Conservation (phyloP, 2,888 invertebrate genomes). For the Netelia inedita region DNA sequence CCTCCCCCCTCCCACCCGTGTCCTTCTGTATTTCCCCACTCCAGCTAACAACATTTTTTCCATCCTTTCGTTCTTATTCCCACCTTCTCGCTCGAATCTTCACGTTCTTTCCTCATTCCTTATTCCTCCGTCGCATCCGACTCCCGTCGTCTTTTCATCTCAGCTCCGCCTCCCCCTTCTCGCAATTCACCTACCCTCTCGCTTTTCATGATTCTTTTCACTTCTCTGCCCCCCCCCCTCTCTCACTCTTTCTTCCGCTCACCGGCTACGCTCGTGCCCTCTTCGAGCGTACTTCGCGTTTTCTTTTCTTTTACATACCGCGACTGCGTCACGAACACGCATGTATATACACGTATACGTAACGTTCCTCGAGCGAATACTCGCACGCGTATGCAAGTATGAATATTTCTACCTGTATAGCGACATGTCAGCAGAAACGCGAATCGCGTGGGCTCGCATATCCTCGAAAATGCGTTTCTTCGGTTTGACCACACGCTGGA, state of each 20-base stretch:
- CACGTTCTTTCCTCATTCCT: conserved; percentile 52
- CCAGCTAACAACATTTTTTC: conserved; percentile 40
- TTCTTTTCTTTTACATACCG: conserved; percentile 72
- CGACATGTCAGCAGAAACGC: conserved; percentile 52
- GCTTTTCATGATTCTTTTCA: conserved; percentile 43
- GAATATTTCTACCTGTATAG: conserved; percentile 36
- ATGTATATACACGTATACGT: neutral
- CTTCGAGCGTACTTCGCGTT: conserved; percentile 19
- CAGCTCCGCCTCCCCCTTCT: conserved; percentile 36
- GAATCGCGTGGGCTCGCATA: conserved; percentile 50
- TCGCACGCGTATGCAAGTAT: neutral
- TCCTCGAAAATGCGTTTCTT: conserved; percentile 20
- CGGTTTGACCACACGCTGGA: conserved; percentile 65
- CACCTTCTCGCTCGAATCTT: conserved; percentile 52
- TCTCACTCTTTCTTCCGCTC: conserved; percentile 69
- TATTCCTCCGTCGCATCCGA: conserved; percentile 61
- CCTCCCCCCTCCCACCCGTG: neutral
- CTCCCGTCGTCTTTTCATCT: conserved; percentile 62
- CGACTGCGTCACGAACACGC: conserved; percentile 14
- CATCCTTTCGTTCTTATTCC: conserved; percentile 44
- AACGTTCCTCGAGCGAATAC: conserved; percentile 8
- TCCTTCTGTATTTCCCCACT: conserved; percentile 20
- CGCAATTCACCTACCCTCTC: conserved; percentile 17
- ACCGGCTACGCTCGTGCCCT: conserved; percentile 53
- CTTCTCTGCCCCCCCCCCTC: conserved; percentile 37